Percentiles rank a stretch among this genome's conserved stretches.
phyloP scores from a whole-genome alignment of 2,888 invertebrate genomes.

The Dolichomitus sp. region DNA sequence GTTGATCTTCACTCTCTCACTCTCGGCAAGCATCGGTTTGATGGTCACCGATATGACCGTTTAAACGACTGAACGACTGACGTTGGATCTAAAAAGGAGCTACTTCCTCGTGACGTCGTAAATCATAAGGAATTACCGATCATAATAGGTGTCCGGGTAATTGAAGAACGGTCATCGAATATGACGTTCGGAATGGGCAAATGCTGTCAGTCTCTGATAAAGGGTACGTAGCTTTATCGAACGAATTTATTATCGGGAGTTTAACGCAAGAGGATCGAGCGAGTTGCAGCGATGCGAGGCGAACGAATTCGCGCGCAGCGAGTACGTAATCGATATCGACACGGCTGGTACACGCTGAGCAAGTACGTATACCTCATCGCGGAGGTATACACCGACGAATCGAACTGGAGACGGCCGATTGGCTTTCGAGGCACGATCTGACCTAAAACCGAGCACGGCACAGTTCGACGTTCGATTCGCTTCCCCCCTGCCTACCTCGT shows the following conservation, averaged over 20 bases:
- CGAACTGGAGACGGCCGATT: constrained; percentile 77
- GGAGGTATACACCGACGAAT: constrained; percentile 68
- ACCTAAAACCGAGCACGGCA: constrained; percentile 81
- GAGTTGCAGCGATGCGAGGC: constrained; percentile 20
- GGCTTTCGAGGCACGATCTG: constrained; percentile 85
- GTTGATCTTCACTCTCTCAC: background rate
- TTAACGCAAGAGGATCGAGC: constrained; percentile 20
- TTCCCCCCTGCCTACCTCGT: constrained; percentile 62
- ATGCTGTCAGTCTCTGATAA: constrained; percentile 7
- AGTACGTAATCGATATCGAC: constrained; percentile 66
- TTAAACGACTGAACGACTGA: background rate
- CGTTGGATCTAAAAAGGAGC: background rate
- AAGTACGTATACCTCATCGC: constrained; percentile 23
- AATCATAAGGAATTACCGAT: constrained; percentile 14
- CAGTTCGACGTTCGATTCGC: constrained; percentile 75
- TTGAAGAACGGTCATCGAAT: background rate
- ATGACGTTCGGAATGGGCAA: constrained; percentile 5
- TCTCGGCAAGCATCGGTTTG: background rate
- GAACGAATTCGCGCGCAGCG: constrained; percentile 43
- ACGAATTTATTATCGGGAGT: constrained; percentile 44
- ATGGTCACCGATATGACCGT: constrained; percentile 17
- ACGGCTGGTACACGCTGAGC: constrained; percentile 9
- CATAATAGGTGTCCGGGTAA: constrained; percentile 8
- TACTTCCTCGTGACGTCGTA: background rate
- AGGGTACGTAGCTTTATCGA: constrained; percentile 9